Evolutionary conservation across 2,113 vertebrate genomes (phyloP).

Genomic region (Phaetusa simplex): DNA sequence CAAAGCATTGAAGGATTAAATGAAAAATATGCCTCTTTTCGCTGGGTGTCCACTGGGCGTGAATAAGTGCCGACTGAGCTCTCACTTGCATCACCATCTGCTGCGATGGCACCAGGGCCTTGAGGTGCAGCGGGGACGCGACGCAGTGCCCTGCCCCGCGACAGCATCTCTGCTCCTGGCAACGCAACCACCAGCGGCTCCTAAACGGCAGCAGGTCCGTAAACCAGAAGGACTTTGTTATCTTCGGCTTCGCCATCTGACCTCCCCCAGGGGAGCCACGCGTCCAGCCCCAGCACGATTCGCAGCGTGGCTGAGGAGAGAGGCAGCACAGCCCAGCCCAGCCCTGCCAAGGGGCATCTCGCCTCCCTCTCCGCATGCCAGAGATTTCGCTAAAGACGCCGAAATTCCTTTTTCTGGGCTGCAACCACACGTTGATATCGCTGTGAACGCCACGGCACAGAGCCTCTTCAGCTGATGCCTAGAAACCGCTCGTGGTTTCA

Average conservation of each 20-base stretch:
- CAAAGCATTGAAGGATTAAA: constrained; percentile 21
- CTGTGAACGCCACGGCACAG: neutral
- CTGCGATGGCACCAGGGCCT: neutral
- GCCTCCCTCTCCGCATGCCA: neutral
- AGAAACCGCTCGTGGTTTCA: neutral
- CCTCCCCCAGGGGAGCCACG: neutral
- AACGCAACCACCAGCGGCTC: neutral
- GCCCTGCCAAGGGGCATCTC: neutral
- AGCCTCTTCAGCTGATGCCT: neutral
- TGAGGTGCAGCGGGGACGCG: neutral
- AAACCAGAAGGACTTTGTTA: neutral
- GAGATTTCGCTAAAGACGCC: neutral
- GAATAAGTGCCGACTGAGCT: constrained; percentile 4
- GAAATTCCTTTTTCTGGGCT: neutral
- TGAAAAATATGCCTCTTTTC: constrained; percentile 2
- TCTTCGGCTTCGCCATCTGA: neutral
- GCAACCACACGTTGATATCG: neutral
- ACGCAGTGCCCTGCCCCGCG: neutral
- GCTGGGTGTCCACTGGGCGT: neutral
- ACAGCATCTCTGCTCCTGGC: neutral
- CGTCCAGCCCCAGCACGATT: neutral
- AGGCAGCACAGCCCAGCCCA: neutral
- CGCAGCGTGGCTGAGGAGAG: neutral
- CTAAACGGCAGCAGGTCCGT: neutral
- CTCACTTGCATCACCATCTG: neutral